A percentile compares a stretch with the other conserved stretches of the same genome.
phyloP scores from a whole-genome alignment of 2,797 vertebrate genomes.

The Acanthiza pusilla region DNA sequence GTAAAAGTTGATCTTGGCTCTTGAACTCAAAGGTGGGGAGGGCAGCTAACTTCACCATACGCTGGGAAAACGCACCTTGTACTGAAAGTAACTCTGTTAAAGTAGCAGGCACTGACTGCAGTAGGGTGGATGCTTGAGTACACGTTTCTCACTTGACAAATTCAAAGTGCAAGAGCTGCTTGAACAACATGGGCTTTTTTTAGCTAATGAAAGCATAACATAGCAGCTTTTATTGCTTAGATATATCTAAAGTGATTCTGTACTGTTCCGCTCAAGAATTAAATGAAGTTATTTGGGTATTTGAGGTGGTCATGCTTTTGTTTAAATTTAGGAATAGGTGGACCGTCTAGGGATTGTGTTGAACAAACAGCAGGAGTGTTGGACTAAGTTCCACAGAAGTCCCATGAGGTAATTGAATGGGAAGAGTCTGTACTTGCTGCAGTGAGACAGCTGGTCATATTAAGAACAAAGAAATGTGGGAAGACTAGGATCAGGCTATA shows the following conservation, averaged over 20 bases:
- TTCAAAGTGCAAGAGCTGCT: conserved; percentile 21
- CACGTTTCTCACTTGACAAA: not conserved
- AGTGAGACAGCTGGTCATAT: not conserved
- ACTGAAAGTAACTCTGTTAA: not conserved
- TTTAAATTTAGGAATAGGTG: not conserved
- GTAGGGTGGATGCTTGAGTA: not conserved
- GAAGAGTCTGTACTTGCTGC: not conserved
- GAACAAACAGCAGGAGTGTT: not conserved
- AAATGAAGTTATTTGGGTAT: not conserved
- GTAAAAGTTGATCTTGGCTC: not conserved
- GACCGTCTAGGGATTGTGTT: not conserved
- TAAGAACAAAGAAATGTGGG: not conserved
- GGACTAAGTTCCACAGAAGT: not conserved
- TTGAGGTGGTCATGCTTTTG: not conserved
- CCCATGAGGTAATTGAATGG: not conserved
- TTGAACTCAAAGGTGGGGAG: not conserved
- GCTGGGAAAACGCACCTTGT: not conserved
- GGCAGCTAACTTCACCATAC: not conserved
- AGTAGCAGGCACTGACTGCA: not conserved
- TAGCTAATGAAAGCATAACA: not conserved
- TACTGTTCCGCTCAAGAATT: not conserved
- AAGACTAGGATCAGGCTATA: not conserved
- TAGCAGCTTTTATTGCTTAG: conserved; percentile 42
- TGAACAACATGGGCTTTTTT: not conserved
- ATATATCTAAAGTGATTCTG: not conserved